A percentile compares a stretch with the other conserved stretches of the same genome.
Evolutionary conservation across 2,113 vertebrate species (phyloP).

Genomic region (Helogale parvula): DNA sequence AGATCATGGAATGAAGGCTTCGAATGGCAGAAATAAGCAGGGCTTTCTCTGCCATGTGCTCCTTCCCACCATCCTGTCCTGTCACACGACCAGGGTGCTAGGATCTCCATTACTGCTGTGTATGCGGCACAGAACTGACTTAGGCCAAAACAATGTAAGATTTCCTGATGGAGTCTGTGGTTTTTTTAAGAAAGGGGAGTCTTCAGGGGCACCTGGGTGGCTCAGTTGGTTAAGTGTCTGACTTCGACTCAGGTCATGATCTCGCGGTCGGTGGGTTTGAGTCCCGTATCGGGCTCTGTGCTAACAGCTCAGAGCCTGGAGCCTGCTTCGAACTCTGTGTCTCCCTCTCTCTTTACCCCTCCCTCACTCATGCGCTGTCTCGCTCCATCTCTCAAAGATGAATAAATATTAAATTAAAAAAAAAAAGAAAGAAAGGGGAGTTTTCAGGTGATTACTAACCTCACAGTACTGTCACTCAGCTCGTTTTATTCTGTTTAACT

Average conservation of each 20-base stretch:
- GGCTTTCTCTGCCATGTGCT: neutral
- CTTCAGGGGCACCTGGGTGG: neutral
- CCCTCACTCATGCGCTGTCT: too few relatives aligned
- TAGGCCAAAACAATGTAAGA: neutral
- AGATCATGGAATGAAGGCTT: neutral
- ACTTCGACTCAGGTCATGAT: too few relatives aligned
- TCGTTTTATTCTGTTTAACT: neutral
- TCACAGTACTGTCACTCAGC: neutral
- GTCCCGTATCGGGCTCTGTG: too few relatives aligned
- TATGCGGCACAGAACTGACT: neutral
- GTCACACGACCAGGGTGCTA: neutral
- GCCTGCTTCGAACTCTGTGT: too few relatives aligned
- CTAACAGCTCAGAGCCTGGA: too few relatives aligned
- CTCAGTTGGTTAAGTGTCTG: too few relatives aligned
- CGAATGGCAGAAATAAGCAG: neutral
- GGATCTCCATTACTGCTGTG: neutral
- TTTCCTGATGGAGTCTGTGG: neutral
- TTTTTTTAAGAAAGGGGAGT: neutral
- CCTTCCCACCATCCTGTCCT: neutral
- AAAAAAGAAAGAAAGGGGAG: neutral
- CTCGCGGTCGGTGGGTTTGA: too few relatives aligned
- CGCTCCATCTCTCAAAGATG: too few relatives aligned
- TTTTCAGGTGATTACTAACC: neutral
- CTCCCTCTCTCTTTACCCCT: too few relatives aligned
- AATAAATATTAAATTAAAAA: too few relatives aligned